Conservation (phyloP, 1,140 invertebrate genomes). For the Heliothis virescens region DNA sequence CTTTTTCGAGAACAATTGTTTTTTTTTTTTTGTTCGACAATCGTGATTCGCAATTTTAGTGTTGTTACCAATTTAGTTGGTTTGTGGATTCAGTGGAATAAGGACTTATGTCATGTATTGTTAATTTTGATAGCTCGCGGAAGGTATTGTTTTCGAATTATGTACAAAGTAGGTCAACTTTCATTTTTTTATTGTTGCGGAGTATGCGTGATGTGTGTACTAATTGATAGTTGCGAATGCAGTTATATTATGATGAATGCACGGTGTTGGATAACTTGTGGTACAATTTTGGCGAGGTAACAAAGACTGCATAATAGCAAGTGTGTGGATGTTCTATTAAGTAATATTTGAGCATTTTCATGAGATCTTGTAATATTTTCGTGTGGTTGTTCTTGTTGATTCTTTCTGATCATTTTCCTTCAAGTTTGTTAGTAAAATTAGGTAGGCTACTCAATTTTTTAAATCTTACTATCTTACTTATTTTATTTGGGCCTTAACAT, state of each 20-base stretch:
- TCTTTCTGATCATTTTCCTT: too few relatives aligned
- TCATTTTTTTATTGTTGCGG: not conserved
- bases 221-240: not conserved
- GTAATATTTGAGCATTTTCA: too few relatives aligned
- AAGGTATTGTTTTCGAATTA: not conserved
- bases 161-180: constrained; percentile 20
- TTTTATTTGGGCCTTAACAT: too few relatives aligned
- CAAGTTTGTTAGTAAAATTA: too few relatives aligned
- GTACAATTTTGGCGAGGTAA: not conserved
- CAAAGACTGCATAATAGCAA: too few relatives aligned
- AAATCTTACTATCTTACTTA: too few relatives aligned
- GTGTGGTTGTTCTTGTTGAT: too few relatives aligned
- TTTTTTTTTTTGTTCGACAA: not conserved
- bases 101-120: constrained; percentile 2
- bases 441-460: too few relatives aligned
- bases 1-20: constrained; percentile 54
- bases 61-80: not conserved
- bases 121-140: not conserved
- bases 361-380: too few relatives aligned
- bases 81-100: not conserved
- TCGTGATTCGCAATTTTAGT: constrained; percentile 4
- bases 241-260: too few relatives aligned
- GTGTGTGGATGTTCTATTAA: too few relatives aligned
- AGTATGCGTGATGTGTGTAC: not conserved
- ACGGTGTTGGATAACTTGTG: not conserved